Evolutionary conservation across 2,113 vertebrate genomes (phyloP).

Genomic region (Emydura subglobosa): DNA sequence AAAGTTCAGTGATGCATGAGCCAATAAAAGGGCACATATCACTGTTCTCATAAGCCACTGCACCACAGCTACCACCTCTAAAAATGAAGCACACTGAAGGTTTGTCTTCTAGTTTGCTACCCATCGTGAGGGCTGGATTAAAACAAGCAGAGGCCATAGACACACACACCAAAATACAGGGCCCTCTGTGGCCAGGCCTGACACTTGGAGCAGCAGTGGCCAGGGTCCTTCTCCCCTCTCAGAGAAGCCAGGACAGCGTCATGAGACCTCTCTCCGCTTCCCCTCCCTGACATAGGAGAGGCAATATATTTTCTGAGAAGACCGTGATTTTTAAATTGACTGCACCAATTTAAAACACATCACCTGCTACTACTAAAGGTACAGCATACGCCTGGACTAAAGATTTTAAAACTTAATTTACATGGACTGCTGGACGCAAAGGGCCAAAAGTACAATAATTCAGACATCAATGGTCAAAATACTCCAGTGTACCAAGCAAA

Average conservation of each 20-base stretch:
- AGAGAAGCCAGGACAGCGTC: neutral
- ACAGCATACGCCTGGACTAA: conserved; percentile 11
- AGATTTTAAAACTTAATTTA: conserved; percentile 55
- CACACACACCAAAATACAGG: fast-evolving
- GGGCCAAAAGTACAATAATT: conserved; percentile 22
- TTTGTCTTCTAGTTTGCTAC: neutral
- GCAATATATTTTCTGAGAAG: neutral
- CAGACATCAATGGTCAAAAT: fast-evolving
- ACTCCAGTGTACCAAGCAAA: neutral
- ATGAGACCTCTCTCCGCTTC: neutral
- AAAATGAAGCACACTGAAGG: neutral
- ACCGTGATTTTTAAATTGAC: neutral
- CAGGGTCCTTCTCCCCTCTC: fast-evolving
- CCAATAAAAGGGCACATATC: neutral
- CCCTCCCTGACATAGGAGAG: fast-evolving
- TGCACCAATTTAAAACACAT: conserved; percentile 35
- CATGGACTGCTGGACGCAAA: conserved; percentile 38
- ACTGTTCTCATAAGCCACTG: neutral
- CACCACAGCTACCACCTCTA: neutral
- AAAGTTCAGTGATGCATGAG: neutral
- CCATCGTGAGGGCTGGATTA: neutral
- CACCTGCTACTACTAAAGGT: conserved; percentile 31
- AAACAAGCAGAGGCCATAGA: neutral
- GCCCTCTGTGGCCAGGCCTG: neutral
- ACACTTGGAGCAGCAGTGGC: fast-evolving